Conservation (phyloP, 2,113 vertebrate genomes). For the Sula dactylatra region DNA sequence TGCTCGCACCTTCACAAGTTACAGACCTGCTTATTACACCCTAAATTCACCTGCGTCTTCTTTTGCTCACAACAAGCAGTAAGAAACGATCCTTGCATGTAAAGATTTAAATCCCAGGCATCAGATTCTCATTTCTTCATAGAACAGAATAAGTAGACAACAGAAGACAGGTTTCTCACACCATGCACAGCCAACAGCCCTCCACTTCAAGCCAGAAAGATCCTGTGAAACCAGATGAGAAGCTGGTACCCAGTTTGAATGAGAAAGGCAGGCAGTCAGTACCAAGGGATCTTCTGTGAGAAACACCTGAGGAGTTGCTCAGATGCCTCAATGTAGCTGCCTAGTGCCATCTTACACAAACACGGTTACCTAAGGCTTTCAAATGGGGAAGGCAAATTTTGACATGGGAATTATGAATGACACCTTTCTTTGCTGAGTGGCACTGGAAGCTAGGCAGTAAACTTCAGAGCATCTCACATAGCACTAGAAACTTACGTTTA, state of each 20-base stretch:
- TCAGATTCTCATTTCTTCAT: background rate
- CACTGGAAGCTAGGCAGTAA: background rate
- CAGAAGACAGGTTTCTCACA: background rate
- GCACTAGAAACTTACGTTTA: background rate
- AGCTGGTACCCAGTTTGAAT: background rate
- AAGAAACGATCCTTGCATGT: background rate
- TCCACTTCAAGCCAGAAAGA: background rate
- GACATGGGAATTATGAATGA: background rate
- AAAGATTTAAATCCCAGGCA: background rate
- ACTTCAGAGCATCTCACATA: background rate
- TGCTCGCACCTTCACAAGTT: background rate
- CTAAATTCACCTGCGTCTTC: background rate
- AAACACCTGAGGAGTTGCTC: background rate
- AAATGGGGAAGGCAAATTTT: background rate
- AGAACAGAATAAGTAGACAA: background rate
- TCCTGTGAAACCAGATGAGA: background rate
- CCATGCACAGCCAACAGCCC: fast-evolving
- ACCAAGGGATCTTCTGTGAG: background rate
- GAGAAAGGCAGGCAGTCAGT: background rate
- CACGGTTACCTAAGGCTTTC: background rate
- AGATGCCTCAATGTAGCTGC: background rate
- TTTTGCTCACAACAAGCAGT: background rate
- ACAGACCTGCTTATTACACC: background rate
- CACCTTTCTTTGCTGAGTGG: background rate
- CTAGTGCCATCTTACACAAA: background rate